Conservation (phyloP, 2,797 vertebrate genomes). For the Catharus ustulatus region DNA sequence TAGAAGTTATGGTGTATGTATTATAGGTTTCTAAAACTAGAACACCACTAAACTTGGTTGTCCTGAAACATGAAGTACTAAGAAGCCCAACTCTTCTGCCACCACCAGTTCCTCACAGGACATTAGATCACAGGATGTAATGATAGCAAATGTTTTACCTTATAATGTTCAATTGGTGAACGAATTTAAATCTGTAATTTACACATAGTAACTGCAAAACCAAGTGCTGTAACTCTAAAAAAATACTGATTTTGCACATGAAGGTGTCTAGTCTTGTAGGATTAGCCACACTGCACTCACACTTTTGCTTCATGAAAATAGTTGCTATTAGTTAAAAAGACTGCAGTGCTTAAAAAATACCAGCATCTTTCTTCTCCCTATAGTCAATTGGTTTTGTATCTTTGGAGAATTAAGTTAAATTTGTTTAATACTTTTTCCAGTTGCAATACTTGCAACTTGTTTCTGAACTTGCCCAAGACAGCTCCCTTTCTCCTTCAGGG, state of each 20-base stretch:
- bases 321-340: neutral
- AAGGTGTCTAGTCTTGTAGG: neutral
- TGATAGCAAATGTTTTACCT: neutral
- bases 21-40: neutral
- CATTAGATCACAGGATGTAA: neutral
- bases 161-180: neutral
- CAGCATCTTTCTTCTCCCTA: neutral
- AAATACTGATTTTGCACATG: neutral
- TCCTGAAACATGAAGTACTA: neutral
- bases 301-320: neutral
- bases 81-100: neutral
- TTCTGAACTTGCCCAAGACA: neutral
- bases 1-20: neutral
- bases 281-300: neutral
- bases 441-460: neutral
- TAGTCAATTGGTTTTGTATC: neutral
- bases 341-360: neutral
- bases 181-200: neutral
- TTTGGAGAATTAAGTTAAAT: neutral
- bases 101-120: neutral
- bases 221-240: neutral
- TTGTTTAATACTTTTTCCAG: neutral
- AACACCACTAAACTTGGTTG: neutral
- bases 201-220: neutral
- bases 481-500: neutral